A percentile compares a stretch with the other conserved stretches of the same genome.
Conservation (phyloP, 2,113 vertebrate species). For the Lota lota region DNA sequence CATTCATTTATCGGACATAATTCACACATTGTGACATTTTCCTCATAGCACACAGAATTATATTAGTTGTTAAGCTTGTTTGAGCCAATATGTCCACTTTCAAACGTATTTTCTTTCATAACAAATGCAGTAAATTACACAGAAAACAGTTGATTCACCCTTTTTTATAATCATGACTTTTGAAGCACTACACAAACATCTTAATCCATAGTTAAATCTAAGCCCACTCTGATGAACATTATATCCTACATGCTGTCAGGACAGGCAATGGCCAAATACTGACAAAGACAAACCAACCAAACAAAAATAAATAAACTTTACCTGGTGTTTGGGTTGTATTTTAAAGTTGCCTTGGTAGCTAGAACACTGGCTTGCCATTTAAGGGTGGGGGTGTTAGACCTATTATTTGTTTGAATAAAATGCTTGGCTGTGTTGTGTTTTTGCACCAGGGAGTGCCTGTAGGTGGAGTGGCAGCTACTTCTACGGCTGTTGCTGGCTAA, state of each 20-base stretch:
- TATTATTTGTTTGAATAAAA: too few species aligned
- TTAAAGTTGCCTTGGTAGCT: too few species aligned
- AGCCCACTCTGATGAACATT: not conserved
- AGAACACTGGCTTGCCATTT: too few species aligned
- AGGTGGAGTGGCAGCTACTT: too few species aligned
- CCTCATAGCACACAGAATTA: not conserved
- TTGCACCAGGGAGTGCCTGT: too few species aligned
- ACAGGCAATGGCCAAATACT: not conserved
- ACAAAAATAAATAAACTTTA: conserved; percentile 41
- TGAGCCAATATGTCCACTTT: not conserved
- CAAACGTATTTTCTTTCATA: not conserved
- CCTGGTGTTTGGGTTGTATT: too few species aligned
- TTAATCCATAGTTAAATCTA: not conserved
- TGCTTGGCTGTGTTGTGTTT: too few species aligned
- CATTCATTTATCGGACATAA: not conserved
- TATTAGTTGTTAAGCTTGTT: not conserved
- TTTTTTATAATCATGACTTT: not conserved
- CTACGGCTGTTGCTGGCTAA: too few species aligned
- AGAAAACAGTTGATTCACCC: not conserved
- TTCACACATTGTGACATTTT: conserved; percentile 31
- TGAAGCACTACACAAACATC: not conserved
- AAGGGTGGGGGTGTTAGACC: too few species aligned
- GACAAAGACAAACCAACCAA: conserved; percentile 14
- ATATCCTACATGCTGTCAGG: conserved; percentile 1
- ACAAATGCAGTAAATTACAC: not conserved